phyloP scores from a whole-genome alignment of 2,113 vertebrate genomes.

The Phalacrocorax brasilianus region DNA sequence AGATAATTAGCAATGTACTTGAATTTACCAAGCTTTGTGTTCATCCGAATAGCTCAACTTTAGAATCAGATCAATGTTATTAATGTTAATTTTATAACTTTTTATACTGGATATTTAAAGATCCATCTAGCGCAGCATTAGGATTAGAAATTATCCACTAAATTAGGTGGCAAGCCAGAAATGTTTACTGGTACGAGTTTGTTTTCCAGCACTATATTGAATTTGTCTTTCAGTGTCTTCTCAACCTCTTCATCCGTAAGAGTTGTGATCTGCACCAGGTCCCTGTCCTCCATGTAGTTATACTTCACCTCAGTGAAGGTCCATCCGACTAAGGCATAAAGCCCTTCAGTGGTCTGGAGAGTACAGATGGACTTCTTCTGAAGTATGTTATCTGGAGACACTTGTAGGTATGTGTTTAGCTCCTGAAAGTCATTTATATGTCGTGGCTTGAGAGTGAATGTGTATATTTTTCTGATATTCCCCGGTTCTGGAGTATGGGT shows the following conservation, averaged over 20 bases:
- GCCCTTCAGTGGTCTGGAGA: slow-evolving; percentile 78
- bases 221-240: slow-evolving; percentile 74
- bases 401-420: slow-evolving; percentile 62
- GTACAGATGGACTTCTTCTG: slow-evolving; percentile 82
- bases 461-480: slow-evolving; percentile 65
- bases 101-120: not conserved
- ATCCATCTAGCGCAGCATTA: not conserved
- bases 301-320: slow-evolving; percentile 77
- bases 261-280: slow-evolving; percentile 74
- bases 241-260: slow-evolving; percentile 79
- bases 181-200: slow-evolving; percentile 72
- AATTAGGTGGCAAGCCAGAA: slow-evolving; percentile 44
- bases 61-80: not conserved
- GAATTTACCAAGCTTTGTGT: not conserved
- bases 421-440: slow-evolving; percentile 70
- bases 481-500: slow-evolving; percentile 50
- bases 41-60: not conserved
- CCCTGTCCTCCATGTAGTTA: slow-evolving; percentile 67
- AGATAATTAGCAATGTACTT: not conserved
- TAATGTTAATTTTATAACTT: not conserved
- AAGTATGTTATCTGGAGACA: slow-evolving; percentile 73
- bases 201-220: slow-evolving; percentile 72
- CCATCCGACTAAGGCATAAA: slow-evolving; percentile 79
- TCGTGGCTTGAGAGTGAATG: slow-evolving; percentile 75
- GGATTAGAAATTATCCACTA: slow-evolving; percentile 1